Conservation (phyloP, 2,113 vertebrate species). For the Calidris pugnax region DNA sequence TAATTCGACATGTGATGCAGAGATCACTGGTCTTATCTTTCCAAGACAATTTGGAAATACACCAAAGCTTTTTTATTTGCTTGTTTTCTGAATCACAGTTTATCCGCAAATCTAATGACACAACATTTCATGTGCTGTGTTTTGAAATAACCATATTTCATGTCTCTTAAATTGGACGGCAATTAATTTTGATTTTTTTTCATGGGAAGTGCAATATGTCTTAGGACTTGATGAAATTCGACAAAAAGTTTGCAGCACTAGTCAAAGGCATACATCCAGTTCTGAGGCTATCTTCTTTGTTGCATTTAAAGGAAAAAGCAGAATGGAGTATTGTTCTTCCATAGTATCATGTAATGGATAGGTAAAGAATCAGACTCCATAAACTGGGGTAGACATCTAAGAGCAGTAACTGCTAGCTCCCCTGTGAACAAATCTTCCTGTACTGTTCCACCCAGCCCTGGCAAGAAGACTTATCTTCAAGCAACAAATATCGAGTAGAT, state of each 20-base stretch:
- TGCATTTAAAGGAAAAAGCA: background rate
- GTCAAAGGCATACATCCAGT: background rate
- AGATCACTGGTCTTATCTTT: background rate
- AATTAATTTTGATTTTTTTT: background rate
- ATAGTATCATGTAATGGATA: fast-evolving
- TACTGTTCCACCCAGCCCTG: background rate
- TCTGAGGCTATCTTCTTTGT: background rate
- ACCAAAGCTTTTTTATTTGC: background rate
- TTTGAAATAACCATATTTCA: background rate
- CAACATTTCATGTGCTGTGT: background rate
- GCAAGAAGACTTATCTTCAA: background rate
- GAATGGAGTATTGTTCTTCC: background rate
- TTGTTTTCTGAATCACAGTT: background rate
- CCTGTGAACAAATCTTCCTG: background rate
- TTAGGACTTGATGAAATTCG: background rate
- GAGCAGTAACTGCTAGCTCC: fast-evolving
- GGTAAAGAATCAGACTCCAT: background rate
- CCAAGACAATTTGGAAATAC: background rate
- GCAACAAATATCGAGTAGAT: background rate
- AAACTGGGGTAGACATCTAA: background rate
- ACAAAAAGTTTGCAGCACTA: background rate
- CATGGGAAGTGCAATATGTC: background rate
- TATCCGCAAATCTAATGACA: background rate
- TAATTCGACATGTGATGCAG: background rate
- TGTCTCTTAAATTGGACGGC: background rate